A percentile compares a stretch with the other conserved stretches of the same genome.
Conservation (phyloP, 2,797 vertebrate genomes). For the Nasua narica region DNA sequence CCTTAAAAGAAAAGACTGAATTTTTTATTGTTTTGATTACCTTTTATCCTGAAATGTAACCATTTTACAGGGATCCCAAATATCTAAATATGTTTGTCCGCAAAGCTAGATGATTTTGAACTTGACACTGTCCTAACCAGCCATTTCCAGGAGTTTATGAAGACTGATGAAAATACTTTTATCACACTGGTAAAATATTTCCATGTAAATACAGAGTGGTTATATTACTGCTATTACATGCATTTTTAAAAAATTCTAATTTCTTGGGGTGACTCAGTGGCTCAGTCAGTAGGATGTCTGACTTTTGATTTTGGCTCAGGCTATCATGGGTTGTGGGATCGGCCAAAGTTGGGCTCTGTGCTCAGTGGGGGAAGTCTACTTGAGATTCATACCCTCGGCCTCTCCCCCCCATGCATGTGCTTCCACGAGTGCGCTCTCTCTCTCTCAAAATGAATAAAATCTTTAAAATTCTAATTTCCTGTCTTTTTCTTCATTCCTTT, state of each 20-base stretch:
- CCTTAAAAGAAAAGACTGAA: neutral
- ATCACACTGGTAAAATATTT: neutral
- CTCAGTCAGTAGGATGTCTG: neutral
- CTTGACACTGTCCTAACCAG: neutral
- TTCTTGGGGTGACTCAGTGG: neutral
- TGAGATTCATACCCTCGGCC: neutral
- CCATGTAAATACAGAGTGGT: neutral
- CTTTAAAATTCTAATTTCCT: neutral
- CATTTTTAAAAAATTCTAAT: neutral
- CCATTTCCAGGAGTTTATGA: neutral
- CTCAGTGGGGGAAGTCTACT: neutral
- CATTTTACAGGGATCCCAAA: neutral
- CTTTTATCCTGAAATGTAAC: neutral
- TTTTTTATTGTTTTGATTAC: neutral
- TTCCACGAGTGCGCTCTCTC: neutral
- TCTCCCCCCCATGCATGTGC: too few relatives aligned
- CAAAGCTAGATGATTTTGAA: neutral
- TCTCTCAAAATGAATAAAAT: neutral
- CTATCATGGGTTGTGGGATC: neutral
- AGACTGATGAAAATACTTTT: neutral
- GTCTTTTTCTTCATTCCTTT: slow-evolving; percentile 1
- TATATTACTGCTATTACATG: neutral
- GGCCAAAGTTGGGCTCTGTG: neutral
- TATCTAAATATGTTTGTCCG: neutral
- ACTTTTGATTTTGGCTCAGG: neutral